Evolutionary conservation across 2,888 invertebrate species (phyloP), one percentile per base, ranked within the genome.

Genomic region (Flexamia atlantica): DNA sequence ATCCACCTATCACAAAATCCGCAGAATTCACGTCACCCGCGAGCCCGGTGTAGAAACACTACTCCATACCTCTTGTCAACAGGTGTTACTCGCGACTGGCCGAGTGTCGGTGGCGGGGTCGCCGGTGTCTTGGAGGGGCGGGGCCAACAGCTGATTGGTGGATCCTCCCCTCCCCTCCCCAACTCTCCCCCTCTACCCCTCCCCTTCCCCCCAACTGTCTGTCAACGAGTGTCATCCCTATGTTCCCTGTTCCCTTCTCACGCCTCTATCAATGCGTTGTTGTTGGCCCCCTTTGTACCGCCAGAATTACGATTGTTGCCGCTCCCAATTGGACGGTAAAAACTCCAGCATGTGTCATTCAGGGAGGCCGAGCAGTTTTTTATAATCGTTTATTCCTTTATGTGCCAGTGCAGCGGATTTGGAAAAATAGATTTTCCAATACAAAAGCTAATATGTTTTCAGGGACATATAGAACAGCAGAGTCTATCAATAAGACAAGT

Each of bases 201-300:
- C 14, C 20, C 36, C 72, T n/a, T 23, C 4, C 74, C 5, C 14
- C 28, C 3, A 3, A 4, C 9, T 42, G 42, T 40, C 74, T 74
- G 74, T 82, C 82, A 70, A 28, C 70, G 20, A 68, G 36, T 82
- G 82, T 82, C 82, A 82, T 82, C 82, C 82, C 82, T 46, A 36
- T 72, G 32, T 72, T 68, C 68, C n/a, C 36, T 72, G 32, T 72
- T 68, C 68, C n/a, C 36, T 82, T 82, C 82, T 82, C 82, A 82
- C 82, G 70, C 82, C 82, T 82, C 50, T 74, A 32, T 76, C 76
- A 76, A 42, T 40, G 40, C 42, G 72, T 74, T 74, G 17, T 36
- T 68, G 36, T 68, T 60, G 60, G 60, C 12, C 30, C 68, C 17
- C 60, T 25, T 60, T 60, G 60, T 60, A 4, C 60, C 25, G n/a